phyloP scores from a whole-genome alignment of 2,888 invertebrate species.

The Drosophila sordidapex region DNA sequence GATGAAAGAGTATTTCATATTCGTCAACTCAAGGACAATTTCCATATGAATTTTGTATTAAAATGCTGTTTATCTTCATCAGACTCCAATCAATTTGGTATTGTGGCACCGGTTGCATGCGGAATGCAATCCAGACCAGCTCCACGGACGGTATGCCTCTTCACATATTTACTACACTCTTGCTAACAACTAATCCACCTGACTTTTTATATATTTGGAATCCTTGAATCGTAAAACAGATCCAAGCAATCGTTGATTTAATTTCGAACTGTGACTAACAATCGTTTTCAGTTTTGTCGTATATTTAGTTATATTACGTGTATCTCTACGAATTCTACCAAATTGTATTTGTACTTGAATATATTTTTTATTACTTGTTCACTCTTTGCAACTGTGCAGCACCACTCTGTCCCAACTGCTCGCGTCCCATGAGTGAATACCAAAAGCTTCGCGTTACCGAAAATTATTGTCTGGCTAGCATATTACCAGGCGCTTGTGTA shows the following conservation, averaged over 20 bases:
- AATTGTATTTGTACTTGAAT: constrained; percentile 3
- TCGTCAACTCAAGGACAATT: not conserved
- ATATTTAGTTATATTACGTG: not conserved
- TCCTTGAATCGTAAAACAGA: not conserved
- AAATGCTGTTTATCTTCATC: not conserved
- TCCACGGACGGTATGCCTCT: constrained; percentile 70
- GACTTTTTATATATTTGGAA: not conserved
- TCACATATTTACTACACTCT: not conserved
- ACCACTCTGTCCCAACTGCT: constrained; percentile 78
- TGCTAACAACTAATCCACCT: not conserved
- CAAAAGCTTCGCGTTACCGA: constrained; percentile 78
- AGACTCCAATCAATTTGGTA: constrained; percentile 84
- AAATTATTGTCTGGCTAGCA: constrained; percentile 69
- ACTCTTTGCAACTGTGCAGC: constrained; percentile 55
- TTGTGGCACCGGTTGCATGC: constrained; percentile 78
- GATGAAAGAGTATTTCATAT: not conserved
- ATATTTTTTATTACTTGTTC: not conserved
- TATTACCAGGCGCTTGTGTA: constrained; percentile 72
- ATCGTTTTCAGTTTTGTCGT: not conserved
- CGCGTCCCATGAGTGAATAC: constrained; percentile 80
- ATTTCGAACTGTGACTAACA: not conserved
- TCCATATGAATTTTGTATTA: not conserved
- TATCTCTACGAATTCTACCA: not conserved
- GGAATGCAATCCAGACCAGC: constrained; percentile 76
- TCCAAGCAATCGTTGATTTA: constrained; percentile 4